Percentiles rank a stretch among this genome's conserved stretches.
Evolutionary conservation across 2,888 invertebrate species (phyloP).

Genomic region (Cosmorhoe ocellata): DNA sequence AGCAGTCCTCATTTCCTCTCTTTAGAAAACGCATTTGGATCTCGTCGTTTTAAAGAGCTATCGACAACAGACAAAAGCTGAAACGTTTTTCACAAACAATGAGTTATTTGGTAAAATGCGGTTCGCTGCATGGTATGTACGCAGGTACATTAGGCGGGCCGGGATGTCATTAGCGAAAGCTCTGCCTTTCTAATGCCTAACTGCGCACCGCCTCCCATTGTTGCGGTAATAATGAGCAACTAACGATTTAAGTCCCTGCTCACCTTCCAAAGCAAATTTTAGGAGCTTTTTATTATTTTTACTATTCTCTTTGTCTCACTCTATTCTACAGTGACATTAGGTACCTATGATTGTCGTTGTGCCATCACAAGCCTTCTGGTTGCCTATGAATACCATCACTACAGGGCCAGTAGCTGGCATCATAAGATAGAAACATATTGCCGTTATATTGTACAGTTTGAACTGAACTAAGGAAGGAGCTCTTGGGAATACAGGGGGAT

Average conservation of each 20-base stretch:
- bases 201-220: slow-evolving; percentile 73
- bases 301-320: slow-evolving; percentile 19
- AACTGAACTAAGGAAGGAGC: slow-evolving; percentile 7
- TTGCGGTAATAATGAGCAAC: slow-evolving; percentile 74
- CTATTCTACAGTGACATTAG: slow-evolving; percentile 42
- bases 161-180: slow-evolving; percentile 78
- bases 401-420: too few relatives aligned
- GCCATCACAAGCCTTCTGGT: too few relatives aligned
- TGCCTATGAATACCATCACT: too few relatives aligned
- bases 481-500: slow-evolving; percentile 24
- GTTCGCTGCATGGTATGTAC: slow-evolving; percentile 42
- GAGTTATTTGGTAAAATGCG: slow-evolving; percentile 71
- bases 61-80: slow-evolving; percentile 27
- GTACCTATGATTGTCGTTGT: neutral
- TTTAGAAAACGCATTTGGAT: slow-evolving; percentile 22
- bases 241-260: slow-evolving; percentile 67
- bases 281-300: slow-evolving; percentile 28
- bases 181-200: slow-evolving; percentile 79
- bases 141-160: slow-evolving; percentile 49
- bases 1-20: slow-evolving; percentile 16
- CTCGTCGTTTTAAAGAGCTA: slow-evolving; percentile 16
- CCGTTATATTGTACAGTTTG: slow-evolving; percentile 12
- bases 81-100: slow-evolving; percentile 54
- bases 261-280: slow-evolving; percentile 48
- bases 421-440: too few relatives aligned